These are phyloP conservation scores for Tor tambroides DNA, from an alignment of 2,113 vertebrate species.

Conservation along the genomic window DNA sequence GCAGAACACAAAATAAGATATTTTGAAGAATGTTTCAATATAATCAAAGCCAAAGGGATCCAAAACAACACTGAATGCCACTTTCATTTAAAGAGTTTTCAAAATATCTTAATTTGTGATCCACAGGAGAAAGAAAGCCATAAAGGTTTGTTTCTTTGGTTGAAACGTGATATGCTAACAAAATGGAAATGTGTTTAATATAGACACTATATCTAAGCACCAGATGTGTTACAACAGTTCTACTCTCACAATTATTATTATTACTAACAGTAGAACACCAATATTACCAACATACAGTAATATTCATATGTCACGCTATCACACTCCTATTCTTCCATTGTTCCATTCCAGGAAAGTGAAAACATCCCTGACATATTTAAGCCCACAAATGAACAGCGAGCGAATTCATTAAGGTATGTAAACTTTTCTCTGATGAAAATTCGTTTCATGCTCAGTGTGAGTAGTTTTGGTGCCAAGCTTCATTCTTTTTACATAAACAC, in stretches of 20 bases:
- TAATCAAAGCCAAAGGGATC: not conserved
- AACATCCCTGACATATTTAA: not conserved
- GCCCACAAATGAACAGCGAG: not conserved
- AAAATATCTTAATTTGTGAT: not conserved
- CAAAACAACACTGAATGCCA: not conserved
- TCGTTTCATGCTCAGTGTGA: not conserved
- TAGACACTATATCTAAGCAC: not conserved
- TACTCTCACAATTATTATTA: not conserved
- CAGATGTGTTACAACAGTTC: not conserved
- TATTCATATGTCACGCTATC: not conserved
- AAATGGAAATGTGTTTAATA: slow-evolving; percentile 6
- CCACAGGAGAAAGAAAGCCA: not conserved
- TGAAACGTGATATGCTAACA: not conserved
- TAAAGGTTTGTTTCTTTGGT: not conserved
- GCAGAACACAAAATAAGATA: not conserved
- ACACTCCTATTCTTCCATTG: not conserved
- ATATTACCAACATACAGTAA: not conserved
- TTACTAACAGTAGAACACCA: not conserved
- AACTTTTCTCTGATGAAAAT: slow-evolving; percentile 10
- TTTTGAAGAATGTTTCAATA: not conserved
- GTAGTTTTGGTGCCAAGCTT: slow-evolving; percentile 11
- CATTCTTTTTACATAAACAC: not conserved
- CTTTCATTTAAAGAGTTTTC: not conserved
- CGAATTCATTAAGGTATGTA: not conserved
- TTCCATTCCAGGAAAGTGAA: slow-evolving; percentile 8